phyloP scores from a whole-genome alignment of 2,888 invertebrate genomes.

The Luperina nickerlii region DNA sequence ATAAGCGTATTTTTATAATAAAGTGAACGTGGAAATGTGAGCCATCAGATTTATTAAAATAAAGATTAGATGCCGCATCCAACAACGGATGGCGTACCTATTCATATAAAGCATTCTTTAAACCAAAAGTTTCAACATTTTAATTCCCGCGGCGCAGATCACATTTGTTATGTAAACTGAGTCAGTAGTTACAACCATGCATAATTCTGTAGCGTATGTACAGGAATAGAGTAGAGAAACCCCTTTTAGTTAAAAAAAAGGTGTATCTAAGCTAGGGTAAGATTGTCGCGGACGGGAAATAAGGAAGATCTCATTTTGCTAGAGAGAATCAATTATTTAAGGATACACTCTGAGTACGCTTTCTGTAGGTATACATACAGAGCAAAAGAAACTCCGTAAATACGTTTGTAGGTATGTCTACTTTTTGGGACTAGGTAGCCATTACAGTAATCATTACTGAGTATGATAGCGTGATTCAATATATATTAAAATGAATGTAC shows the following conservation, averaged over 20 bases:
- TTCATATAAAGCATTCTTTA: conserved; percentile 22
- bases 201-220: conserved; percentile 54
- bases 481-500: conserved; percentile 2
- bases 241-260: conserved; percentile 45
- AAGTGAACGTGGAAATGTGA: conserved; percentile 9
- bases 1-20: conserved; percentile 24
- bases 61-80: not conserved
- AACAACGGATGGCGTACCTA: conserved; percentile 2
- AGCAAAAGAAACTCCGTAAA: conserved; percentile 46
- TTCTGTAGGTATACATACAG: conserved; percentile 28
- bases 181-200: conserved; percentile 57
- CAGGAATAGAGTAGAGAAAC: conserved; percentile 31
- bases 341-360: conserved; percentile 48
- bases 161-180: conserved; percentile 62
- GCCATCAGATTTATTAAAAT: conserved; percentile 21
- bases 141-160: conserved; percentile 38
- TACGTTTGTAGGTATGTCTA: conserved; percentile 7
- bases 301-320: conserved; percentile 60
- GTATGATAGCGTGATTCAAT: not conserved
- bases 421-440: conserved; percentile 23
- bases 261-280: conserved; percentile 35
- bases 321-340: conserved; percentile 70
- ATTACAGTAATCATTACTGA: conserved; percentile 7
- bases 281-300: conserved; percentile 54
- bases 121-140: conserved; percentile 46